A percentile compares a stretch with the other conserved stretches of the same genome.
phyloP scores from a whole-genome alignment of 2,113 vertebrate species.

The Quiscalus mexicanus region DNA sequence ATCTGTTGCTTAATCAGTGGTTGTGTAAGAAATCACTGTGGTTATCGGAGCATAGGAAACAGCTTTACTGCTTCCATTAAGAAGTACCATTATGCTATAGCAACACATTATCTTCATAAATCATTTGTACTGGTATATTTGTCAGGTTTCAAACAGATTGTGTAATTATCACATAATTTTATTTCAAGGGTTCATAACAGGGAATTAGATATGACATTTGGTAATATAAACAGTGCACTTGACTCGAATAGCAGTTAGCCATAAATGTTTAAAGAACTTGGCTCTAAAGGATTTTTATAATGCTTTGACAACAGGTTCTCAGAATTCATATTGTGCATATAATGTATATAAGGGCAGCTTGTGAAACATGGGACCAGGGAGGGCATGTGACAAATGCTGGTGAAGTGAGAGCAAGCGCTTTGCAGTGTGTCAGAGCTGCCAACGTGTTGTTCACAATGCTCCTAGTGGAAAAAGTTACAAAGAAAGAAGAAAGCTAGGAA shows the following conservation, averaged over 20 bases:
- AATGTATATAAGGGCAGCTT: background rate
- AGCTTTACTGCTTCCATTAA: conserved; percentile 71
- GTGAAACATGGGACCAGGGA: background rate
- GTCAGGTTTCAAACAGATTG: conserved; percentile 74
- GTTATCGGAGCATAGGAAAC: conserved; percentile 54
- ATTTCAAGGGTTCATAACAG: conserved; percentile 64
- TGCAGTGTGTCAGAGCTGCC: background rate
- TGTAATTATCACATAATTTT: conserved; percentile 72
- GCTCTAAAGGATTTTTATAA: conserved; percentile 44
- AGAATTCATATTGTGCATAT: background rate
- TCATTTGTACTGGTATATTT: conserved; percentile 74
- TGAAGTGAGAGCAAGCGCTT: background rate
- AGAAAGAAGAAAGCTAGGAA: background rate
- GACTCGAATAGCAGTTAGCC: conserved; percentile 32
- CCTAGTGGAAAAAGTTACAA: background rate
- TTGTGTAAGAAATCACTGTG: conserved; percentile 72
- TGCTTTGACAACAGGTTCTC: background rate
- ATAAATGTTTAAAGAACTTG: conserved; percentile 57
- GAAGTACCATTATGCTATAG: conserved; percentile 45
- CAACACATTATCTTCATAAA: conserved; percentile 55
- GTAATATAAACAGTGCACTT: conserved; percentile 66
- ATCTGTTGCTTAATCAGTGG: conserved; percentile 72
- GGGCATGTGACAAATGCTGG: background rate
- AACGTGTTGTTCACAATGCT: fast-evolving
- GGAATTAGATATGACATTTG: conserved; percentile 69